These are phyloP conservation scores for Hydrozoanthus tunicans DNA, from an alignment of 64 coral and sea anemone genomes.

Conservation along the genomic window DNA sequence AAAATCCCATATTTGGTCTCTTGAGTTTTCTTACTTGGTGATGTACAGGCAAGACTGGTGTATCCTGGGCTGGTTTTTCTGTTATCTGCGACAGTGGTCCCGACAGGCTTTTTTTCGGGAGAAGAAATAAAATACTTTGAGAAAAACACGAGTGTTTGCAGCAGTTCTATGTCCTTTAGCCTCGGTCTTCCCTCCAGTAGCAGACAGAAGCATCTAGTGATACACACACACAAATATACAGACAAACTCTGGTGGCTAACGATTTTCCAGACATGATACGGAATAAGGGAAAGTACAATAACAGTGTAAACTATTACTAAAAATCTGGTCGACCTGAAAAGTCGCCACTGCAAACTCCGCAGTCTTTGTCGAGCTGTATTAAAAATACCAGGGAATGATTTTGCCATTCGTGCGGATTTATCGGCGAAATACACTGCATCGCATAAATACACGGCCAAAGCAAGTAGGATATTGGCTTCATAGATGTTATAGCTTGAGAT, in stretches of 20 bases:
- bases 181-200: conserved; percentile 22
- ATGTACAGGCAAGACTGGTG: neutral
- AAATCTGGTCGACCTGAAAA: neutral
- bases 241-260: conserved; percentile 12
- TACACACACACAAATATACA: conserved; percentile 20
- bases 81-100: no score
- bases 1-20: neutral
- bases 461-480: conserved; percentile 44
- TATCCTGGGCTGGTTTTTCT: neutral
- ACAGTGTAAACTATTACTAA: neutral
- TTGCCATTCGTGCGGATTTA: conserved; percentile 45
- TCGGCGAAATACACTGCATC: conserved; percentile 68
- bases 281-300: neutral
- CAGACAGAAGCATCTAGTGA: conserved; percentile 2
- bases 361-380: neutral
- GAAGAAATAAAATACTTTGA: neutral
- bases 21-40: neutral
- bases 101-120: neutral
- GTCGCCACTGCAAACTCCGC: neutral
- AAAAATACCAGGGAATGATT: neutral
- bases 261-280: conserved; percentile 44
- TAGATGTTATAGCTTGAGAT: conserved; percentile 49
- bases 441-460: conserved; percentile 60
- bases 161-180: neutral
- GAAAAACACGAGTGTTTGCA: neutral